Evolutionary conservation across 2,797 vertebrate genomes (phyloP).

Genomic region (Florisuga fusca): DNA sequence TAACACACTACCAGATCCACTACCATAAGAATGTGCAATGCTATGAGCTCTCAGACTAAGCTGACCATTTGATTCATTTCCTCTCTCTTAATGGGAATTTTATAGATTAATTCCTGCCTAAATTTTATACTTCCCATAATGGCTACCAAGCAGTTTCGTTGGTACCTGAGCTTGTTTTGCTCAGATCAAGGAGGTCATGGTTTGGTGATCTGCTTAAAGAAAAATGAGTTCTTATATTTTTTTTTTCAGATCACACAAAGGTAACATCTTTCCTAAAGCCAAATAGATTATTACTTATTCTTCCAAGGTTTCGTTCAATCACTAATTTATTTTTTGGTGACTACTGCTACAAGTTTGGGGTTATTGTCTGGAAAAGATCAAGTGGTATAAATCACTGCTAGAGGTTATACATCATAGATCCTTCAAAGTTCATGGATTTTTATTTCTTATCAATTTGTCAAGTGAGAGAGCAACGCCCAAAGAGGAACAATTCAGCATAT

Average conservation of each 20-base stretch:
- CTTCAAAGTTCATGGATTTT: neutral
- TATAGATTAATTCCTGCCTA: neutral
- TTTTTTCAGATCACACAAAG: neutral
- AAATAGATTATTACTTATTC: neutral
- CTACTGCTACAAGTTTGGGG: neutral
- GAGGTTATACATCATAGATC: neutral
- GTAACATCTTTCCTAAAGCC: neutral
- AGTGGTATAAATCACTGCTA: neutral
- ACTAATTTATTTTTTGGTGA: neutral
- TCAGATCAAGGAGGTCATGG: neutral
- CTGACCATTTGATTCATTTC: neutral
- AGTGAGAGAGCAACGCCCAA: neutral
- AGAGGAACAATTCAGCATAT: neutral
- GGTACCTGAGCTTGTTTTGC: neutral
- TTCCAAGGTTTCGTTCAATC: neutral
- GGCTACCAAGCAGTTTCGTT: neutral
- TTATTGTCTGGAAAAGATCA: neutral
- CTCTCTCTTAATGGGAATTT: neutral
- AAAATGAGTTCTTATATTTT: neutral
- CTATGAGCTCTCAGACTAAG: neutral
- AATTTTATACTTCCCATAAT: neutral
- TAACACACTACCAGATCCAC: neutral
- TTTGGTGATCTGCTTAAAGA: neutral
- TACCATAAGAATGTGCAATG: neutral
- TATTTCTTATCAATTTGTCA: neutral